These are phyloP conservation scores for Scaptomyza cyrtandrae DNA, from an alignment of 2,888 invertebrate genomes.

Conservation along the genomic window DNA sequence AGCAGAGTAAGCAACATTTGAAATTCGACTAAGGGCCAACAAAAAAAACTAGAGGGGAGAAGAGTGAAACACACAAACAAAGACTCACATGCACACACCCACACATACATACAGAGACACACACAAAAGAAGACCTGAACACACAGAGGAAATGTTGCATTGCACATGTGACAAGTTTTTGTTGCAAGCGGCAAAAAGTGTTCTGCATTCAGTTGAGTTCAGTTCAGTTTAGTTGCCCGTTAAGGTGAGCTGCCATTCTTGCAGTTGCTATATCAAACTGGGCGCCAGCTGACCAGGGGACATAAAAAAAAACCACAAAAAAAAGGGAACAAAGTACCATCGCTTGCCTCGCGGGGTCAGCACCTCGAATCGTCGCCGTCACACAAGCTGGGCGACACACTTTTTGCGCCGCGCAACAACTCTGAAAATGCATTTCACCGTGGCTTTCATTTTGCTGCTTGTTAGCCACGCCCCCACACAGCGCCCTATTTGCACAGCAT, in stretches of 20 bases:
- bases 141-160: slow-evolving; percentile 72
- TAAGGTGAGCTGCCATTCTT: slow-evolving; percentile 78
- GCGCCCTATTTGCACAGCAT: slow-evolving; percentile 29
- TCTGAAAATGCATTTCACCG: slow-evolving; percentile 74
- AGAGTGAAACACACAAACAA: slow-evolving; percentile 1
- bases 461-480: slow-evolving; percentile 64
- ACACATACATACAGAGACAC: slow-evolving; percentile 5
- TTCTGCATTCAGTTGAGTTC: slow-evolving; percentile 50
- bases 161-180: slow-evolving; percentile 77
- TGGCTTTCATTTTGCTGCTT: slow-evolving; percentile 72
- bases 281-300: slow-evolving; percentile 38
- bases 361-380: slow-evolving; percentile 69
- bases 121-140: slow-evolving; percentile 32
- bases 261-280: slow-evolving; percentile 75
- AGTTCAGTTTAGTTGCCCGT: slow-evolving; percentile 63
- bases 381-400: slow-evolving; percentile 52
- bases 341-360: slow-evolving; percentile 62
- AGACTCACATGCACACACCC: neutral
- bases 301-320: slow-evolving; percentile 8
- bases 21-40: slow-evolving; percentile 72
- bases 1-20: slow-evolving; percentile 78
- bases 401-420: slow-evolving; percentile 60
- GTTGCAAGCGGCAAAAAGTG: slow-evolving; percentile 60
- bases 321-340: slow-evolving; percentile 26
- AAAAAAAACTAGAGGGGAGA: slow-evolving; percentile 31